phyloP scores from a whole-genome alignment of 92 coral and sea anemone species.

The Metridium senile region DNA sequence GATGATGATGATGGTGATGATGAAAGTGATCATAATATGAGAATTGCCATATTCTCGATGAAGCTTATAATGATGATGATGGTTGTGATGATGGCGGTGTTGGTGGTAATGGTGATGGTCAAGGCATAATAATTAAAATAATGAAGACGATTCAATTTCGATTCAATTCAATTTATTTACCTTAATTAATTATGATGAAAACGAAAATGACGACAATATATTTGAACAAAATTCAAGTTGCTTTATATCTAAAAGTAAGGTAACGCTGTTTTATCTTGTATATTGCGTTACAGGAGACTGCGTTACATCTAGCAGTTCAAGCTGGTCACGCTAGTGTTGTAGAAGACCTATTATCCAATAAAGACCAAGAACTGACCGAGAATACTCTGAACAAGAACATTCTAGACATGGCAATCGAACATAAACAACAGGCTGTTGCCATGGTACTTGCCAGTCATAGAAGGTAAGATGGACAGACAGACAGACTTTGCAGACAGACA shows the following conservation, averaged over 20 bases:
- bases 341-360: conserved; percentile 37
- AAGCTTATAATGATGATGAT: background rate
- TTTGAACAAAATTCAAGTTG: no score
- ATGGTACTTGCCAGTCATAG: conserved; percentile 49
- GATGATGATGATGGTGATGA: no score
- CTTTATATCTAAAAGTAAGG: no score
- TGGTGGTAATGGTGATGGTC: background rate
- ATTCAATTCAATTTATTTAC: no score
- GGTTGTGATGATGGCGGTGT: background rate
- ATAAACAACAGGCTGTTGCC: conserved; percentile 46
- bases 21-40: no score
- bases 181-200: no score
- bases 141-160: background rate
- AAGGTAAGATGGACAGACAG: conserved; percentile 34
- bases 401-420: conserved; percentile 53
- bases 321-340: conserved; percentile 54
- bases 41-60: no score
- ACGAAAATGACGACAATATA: no score
- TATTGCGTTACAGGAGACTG: conserved; percentile 50
- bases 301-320: conserved; percentile 62
- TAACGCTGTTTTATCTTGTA: no score
- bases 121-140: no score
- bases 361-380: conserved; percentile 43
- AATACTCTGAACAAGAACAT: conserved; percentile 48
- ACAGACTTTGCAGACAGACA: background rate